Conservation (phyloP, 2,888 invertebrate species). For the Nomada lathburiana region DNA sequence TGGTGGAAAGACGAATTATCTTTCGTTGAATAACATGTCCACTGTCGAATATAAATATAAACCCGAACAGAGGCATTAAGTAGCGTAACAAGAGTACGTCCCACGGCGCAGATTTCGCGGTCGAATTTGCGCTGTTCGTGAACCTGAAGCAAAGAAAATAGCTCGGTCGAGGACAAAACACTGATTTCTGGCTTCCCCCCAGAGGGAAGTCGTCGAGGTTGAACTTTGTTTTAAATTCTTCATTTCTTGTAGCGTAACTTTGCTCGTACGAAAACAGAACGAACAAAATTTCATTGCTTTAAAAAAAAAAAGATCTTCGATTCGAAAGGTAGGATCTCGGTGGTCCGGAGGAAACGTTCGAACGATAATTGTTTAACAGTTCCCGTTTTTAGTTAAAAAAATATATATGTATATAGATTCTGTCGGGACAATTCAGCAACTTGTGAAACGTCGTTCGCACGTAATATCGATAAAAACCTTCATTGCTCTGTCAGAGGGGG, state of each 20-base stretch:
- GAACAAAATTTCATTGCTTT: background rate
- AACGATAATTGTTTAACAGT: background rate
- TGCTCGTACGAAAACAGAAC: background rate
- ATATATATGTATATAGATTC: background rate
- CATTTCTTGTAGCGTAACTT: background rate
- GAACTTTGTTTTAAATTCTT: conserved; percentile 14
- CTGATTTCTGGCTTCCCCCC: conserved; percentile 77
- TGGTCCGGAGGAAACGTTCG: background rate
- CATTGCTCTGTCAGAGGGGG: background rate
- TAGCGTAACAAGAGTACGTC: conserved; percentile 1
- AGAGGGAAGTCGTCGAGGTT: conserved; percentile 70
- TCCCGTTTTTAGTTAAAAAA: background rate
- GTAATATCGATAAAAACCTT: background rate
- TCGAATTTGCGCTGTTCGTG: conserved; percentile 55
- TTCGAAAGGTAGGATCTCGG: background rate
- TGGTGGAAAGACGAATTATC: conserved; percentile 27
- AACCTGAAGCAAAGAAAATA: conserved; percentile 65
- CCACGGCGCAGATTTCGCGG: conserved; percentile 28
- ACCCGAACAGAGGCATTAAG: background rate
- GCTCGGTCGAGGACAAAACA: conserved; percentile 71
- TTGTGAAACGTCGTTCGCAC: background rate
- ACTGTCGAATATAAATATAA: conserved; percentile 31
- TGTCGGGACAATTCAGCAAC: background rate
- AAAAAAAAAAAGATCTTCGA: background rate
- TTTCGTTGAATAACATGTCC: background rate